Base-by-base conservation (phyloP, 2,888 invertebrate species). In the Parascotia fuliginaria region DNA sequence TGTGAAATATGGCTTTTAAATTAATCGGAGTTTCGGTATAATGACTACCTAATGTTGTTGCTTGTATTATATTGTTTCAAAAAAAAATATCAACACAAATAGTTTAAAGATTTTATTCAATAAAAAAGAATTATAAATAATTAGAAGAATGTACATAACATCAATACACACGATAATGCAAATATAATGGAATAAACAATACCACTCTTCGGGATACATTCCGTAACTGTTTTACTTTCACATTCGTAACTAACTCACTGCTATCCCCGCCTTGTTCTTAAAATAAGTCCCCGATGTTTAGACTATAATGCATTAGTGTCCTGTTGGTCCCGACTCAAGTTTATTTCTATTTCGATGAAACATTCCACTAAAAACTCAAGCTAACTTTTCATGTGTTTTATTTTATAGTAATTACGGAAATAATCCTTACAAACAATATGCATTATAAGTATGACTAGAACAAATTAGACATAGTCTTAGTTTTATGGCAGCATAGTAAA, bases 181-280 rank as follows among this genome's bases (percentile, higher is more conserved):
- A 81, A 75, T 76, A 82, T 65, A 78, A 74, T 84, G 86, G 84
- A 87, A 87, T 86, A 81, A 78, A 79, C 71, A 76, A 74, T 70
- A 79, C 61, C 70, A 76, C 72, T 70, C 67, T 52, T 57, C 66
- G 66, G 67, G 70, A 76, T 62, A 66, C 63, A 70, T 75, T 75
- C 69, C 70, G 67, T 71, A 75, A 75, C 70, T 60, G 61, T 68
- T 61, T 13, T 55, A 60, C 42, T 47, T 48, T 51, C 53, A 49
- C 39, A 45, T 52, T 39, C 43, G 27, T 46, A 44, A 28, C 14
- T 56, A 49, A 49, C 34, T 55, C 43, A 46, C 47, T 32, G 39
- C 40, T 14, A 27, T 39, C 39, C 46, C 38, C 37, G 34, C 22
- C 44, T 22, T 19, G 28, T 59, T 65, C 54, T 48, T 65, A 53